Evolutionary conservation across 2,888 invertebrate species (phyloP).

Genomic region (Argyresthia goedartella): DNA sequence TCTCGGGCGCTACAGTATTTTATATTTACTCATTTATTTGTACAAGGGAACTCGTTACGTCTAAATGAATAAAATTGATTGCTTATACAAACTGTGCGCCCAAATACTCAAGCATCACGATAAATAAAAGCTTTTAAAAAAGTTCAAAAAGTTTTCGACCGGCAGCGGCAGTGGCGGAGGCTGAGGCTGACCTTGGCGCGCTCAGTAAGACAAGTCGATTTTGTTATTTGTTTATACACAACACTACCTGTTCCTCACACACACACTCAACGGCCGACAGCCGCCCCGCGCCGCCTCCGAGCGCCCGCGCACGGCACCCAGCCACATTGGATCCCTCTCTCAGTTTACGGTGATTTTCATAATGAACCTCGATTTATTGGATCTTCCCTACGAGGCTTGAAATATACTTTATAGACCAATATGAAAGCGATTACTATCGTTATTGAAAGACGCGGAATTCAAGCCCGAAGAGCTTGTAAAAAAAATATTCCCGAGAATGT

Average conservation of each 20-base stretch:
- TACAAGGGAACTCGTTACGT: conserved; percentile 54
- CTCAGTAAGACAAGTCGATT: conserved; percentile 66
- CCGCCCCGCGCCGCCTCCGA: conserved; percentile 7
- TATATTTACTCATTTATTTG: conserved; percentile 59
- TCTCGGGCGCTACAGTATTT: conserved; percentile 30
- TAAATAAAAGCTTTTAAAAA: conserved; percentile 64
- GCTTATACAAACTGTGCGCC: conserved; percentile 69
- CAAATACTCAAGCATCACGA: conserved; percentile 67
- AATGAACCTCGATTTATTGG: conserved; percentile 63
- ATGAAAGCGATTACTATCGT: conserved; percentile 44
- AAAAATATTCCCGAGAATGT: conserved; percentile 23
- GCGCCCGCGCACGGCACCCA: conserved; percentile 22
- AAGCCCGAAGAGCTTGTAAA: conserved; percentile 20
- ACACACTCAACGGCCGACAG: conserved; percentile 17
- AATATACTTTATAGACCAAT: conserved; percentile 47
- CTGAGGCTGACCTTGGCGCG: conserved; percentile 50
- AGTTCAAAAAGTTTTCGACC: conserved; percentile 29
- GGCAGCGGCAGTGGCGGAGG: conserved; percentile 22
- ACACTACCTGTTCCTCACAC: conserved; percentile 50
- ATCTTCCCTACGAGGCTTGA: conserved; percentile 44
- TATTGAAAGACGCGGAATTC: conserved; percentile 31
- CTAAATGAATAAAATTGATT: conserved; percentile 72
- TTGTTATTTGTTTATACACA: conserved; percentile 70
- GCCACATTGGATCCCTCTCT: conserved; percentile 42
- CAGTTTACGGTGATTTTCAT: conserved; percentile 64